Evolutionary conservation across 2,888 invertebrate species (phyloP).

Genomic region (Desoria tigrina): DNA sequence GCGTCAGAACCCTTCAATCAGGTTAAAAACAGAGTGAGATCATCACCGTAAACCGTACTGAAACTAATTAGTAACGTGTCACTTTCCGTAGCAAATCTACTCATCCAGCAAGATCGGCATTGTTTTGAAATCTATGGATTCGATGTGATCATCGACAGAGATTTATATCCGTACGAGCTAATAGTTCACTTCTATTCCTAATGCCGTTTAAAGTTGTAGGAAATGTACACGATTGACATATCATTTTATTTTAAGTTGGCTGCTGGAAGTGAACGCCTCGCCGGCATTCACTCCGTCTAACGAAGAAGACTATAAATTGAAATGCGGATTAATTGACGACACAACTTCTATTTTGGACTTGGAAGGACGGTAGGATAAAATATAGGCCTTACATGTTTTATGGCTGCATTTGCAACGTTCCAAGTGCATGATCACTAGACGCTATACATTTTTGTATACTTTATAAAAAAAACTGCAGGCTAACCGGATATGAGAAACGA

Average conservation of each 20-base stretch:
- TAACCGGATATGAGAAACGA: slow-evolving; percentile 62
- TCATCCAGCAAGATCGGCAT: slow-evolving; percentile 61
- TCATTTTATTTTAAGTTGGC: slow-evolving; percentile 60
- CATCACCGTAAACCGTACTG: too few relatives aligned
- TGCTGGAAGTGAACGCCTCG: slow-evolving; percentile 66
- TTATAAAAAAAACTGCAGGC: too few relatives aligned
- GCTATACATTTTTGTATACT: too few relatives aligned
- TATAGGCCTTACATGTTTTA: background rate
- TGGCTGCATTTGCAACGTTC: too few relatives aligned
- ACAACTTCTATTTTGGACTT: slow-evolving; percentile 64
- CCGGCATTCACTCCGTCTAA: slow-evolving; percentile 65
- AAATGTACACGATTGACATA: too few relatives aligned
- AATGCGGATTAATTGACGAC: slow-evolving; percentile 64
- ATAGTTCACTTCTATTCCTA: too few relatives aligned
- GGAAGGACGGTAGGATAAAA: slow-evolving; percentile 59
- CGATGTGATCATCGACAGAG: slow-evolving; percentile 64
- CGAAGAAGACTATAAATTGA: slow-evolving; percentile 64
- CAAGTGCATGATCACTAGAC: too few relatives aligned
- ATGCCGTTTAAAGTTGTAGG: too few relatives aligned
- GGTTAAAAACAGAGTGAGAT: too few relatives aligned
- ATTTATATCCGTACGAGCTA: slow-evolving; percentile 61
- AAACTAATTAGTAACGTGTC: too few relatives aligned
- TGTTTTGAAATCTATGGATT: slow-evolving; percentile 69
- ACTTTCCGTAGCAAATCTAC: too few relatives aligned
- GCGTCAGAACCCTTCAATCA: too few relatives aligned